Evolutionary conservation across 2,888 invertebrate species (phyloP).

Genomic region (Nomada ferruginata): DNA sequence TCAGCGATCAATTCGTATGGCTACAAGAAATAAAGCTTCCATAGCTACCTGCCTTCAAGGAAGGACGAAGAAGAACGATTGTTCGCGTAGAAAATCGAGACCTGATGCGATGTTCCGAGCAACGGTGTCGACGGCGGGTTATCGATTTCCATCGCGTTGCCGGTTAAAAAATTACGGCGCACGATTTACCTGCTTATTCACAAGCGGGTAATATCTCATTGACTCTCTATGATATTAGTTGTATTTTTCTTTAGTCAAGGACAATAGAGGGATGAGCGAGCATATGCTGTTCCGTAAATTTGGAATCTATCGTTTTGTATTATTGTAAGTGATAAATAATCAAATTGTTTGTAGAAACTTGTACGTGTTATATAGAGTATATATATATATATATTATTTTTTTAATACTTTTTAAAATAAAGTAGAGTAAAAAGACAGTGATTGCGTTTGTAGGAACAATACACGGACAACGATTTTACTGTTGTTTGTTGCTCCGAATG

Average conservation of each 20-base stretch:
- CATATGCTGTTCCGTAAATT: neutral
- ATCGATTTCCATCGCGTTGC: neutral
- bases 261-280: neutral
- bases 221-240: neutral
- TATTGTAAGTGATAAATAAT: too few relatives aligned
- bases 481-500: neutral
- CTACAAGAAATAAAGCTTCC: conserved; percentile 85
- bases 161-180: neutral
- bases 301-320: neutral
- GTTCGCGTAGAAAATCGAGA: conserved; percentile 18
- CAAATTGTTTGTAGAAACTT: neutral
- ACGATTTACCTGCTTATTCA: conserved; percentile 16
- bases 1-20: conserved; percentile 91
- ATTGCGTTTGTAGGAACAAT: neutral
- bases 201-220: neutral
- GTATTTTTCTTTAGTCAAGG: neutral
- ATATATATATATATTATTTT: neutral
- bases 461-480: neutral
- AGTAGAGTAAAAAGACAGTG: neutral
- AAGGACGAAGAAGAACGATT: conserved; percentile 4
- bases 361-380: neutral
- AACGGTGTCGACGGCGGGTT: conserved; percentile 21
- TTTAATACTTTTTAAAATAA: neutral
- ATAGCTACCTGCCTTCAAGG: neutral
- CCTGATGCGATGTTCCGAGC: neutral